Evolutionary conservation across 2,113 vertebrate genomes (phyloP), one percentile per base, ranked within the genome.

Genomic region (Daphoenositta chrysoptera): DNA sequence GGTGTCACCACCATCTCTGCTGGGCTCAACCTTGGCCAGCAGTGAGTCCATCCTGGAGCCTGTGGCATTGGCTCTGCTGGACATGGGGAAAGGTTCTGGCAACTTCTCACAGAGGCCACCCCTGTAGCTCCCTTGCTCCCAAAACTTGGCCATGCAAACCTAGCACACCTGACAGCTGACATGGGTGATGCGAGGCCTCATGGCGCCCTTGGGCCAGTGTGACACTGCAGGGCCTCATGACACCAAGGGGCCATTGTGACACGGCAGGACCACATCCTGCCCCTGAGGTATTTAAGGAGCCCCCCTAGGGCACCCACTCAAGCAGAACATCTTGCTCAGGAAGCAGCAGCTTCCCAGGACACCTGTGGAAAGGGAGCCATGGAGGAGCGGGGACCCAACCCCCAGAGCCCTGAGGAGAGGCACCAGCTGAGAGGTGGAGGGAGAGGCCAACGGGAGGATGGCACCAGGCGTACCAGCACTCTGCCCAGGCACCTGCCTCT

Each of bases 61-160:
- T 1, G 19, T 51, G 60, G 19, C 1, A 0, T 20, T 73, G 77
- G 15, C 39, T 53, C 23, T 60, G 39, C 26, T 0, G 0, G 15
- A 58, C 13, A 3, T 1, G 23, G 35, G 72, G 22, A 15, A 44
- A 37, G 22, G 37, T 66, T 65, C 33, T 44, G 37, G 13, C 33
- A 33, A 0, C 35, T 35, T 27, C 53, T 77, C 28, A 45, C 47
- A 87, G 47, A 40, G 47, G 30, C 24, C 23, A 13, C 18, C 19
- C 27, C 31, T 57, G 50, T 28, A 50, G 8, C 17, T 31, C 10
- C 27, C 27, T 42, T 1, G 0, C 26, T 64, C 21, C 35, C 30
- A 42, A 50, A 72, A 37, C 27, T 22, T 28, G 37, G 31, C 37
- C 44, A 10, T 14, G 28, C 37, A 66, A 66, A 45, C 37, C 51